Evolutionary conservation across 2,888 invertebrate genomes (phyloP).

Genomic region (Melolontha melolontha): DNA sequence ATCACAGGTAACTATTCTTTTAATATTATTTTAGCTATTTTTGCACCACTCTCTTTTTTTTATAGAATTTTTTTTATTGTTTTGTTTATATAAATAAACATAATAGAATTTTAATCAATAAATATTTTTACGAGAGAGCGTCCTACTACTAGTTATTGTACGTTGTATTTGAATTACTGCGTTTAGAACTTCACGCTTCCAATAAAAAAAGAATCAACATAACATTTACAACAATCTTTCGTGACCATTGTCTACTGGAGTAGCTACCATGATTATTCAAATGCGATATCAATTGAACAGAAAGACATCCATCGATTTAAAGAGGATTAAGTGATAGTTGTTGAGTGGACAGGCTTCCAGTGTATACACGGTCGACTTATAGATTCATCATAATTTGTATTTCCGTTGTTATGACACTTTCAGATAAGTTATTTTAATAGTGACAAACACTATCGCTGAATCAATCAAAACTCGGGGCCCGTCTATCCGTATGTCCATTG

Average conservation of each 20-base stretch:
- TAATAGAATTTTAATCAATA: too few relatives aligned
- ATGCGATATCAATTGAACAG: conserved; percentile 30
- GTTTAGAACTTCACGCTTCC: too few relatives aligned
- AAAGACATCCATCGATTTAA: conserved; percentile 31
- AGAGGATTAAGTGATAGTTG: conserved; percentile 30
- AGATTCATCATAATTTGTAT: conserved; percentile 54
- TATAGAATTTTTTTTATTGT: too few relatives aligned
- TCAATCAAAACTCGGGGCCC: conserved; percentile 33
- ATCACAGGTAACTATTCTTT: too few relatives aligned
- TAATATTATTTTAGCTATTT: too few relatives aligned
- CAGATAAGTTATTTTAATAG: conserved; percentile 53
- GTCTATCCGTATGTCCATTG: conserved; percentile 32
- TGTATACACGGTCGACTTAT: conserved; percentile 29
- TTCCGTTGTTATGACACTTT: conserved; percentile 56
- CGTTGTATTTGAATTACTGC: too few relatives aligned
- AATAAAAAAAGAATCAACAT: background rate
- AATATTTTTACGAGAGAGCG: too few relatives aligned
- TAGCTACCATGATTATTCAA: conserved; percentile 30
- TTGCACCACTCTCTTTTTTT: too few relatives aligned
- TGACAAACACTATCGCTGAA: conserved; percentile 54
- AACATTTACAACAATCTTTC: conserved; percentile 1
- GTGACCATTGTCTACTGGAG: conserved; percentile 23
- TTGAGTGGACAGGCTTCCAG: conserved; percentile 30
- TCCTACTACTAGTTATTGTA: too few relatives aligned
- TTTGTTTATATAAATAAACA: too few relatives aligned